Base-by-base conservation (phyloP, 1,140 invertebrate species). In the Bombus breviceps region DNA sequence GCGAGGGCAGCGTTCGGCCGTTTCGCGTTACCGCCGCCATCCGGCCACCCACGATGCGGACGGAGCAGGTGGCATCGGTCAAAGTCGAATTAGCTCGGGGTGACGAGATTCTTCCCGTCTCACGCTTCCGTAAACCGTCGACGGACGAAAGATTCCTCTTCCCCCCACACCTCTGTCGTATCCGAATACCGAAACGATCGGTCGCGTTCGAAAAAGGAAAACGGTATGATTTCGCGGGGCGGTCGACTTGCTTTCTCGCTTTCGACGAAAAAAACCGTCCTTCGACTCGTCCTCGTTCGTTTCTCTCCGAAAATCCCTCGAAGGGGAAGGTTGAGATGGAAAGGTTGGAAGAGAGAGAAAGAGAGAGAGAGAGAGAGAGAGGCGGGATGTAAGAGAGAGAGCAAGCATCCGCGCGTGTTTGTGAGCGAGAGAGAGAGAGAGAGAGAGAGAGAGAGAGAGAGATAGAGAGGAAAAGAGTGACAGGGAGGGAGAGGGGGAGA, bases 41-140 rank as follows among this genome's bases (percentile, higher is more conserved):
- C 4, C 34, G 88, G 68, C 89, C 91, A 92, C 91, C 91, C 89
- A 88, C 85, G 83, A 66, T 68, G 85, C 43, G 81, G 37, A 66
- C 72, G 84, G 28, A n/a, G 59, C 92, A 92, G 92, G 91, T 92
- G 91, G 92, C 91, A 83, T 25, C 86, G 73, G 62, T 90, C 86
- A 81, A 83, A 43, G 13, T 88, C 37, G 53, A 82, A 66, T 57
- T 43, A 83, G 73, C 64, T 37, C 62, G 12, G 41, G 39, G 25
- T 64, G 68, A 62, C 75, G 69, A 80, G 71, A 74, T 43, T 73
- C 68, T 81, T 72, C 57, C 59, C 71, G 68, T 83, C 47, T 69
- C 41, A 85, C 39, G 83, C 62, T 87, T 88, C 80, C 69, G 74
- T 66, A 59, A 85, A 71, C 43, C 18, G 57, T 69, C 13, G 3